phyloP scores from a whole-genome alignment of 2,888 invertebrate genomes.

The Limnephilus lunatus region DNA sequence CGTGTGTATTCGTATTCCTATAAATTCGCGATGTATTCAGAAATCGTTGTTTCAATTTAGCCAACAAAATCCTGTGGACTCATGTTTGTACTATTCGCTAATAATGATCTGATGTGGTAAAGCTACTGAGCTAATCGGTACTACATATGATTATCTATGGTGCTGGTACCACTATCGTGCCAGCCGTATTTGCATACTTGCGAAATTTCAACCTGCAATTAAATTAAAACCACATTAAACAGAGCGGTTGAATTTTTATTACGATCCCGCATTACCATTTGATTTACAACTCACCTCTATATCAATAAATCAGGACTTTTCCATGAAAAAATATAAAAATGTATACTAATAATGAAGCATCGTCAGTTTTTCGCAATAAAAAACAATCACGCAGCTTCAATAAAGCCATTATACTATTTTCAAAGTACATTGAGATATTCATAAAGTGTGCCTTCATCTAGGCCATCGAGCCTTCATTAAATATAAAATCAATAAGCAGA shows the following conservation, averaged over 20 bases:
- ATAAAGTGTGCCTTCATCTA: not conserved
- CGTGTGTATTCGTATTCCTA: not conserved
- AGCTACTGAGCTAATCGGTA: not conserved
- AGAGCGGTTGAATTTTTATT: not conserved
- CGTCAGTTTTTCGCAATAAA: not conserved
- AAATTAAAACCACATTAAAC: not conserved
- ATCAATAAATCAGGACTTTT: not conserved
- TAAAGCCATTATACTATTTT: not conserved
- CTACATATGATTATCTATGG: not conserved
- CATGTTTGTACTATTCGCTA: not conserved
- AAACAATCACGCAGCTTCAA: not conserved
- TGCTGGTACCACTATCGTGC: not conserved
- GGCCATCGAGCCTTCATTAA: not conserved
- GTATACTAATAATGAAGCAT: not conserved
- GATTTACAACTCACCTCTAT: not conserved
- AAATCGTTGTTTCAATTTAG: not conserved
- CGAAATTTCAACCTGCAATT: not conserved
- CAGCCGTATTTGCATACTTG: not conserved
- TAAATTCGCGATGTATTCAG: not conserved
- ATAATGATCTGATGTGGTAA: not conserved
- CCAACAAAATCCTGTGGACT: not conserved
- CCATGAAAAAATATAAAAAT: too few species aligned
- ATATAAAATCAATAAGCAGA: not conserved
- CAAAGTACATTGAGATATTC: not conserved
- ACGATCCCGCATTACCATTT: not conserved